Evolutionary conservation across 1,140 invertebrate species (phyloP).

Genomic region (Metaphire vulgaris): DNA sequence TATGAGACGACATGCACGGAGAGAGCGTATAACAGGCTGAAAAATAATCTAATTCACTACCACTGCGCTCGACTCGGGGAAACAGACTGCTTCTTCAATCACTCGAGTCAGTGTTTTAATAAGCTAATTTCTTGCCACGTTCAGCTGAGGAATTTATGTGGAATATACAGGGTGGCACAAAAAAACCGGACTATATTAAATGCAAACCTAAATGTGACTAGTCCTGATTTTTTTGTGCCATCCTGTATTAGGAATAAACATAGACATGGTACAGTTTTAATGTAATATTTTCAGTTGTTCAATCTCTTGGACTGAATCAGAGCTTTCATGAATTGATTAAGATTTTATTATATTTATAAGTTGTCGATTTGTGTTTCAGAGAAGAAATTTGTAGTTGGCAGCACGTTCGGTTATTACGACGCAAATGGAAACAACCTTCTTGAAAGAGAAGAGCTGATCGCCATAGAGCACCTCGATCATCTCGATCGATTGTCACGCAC

Average conservation of each 20-base stretch:
- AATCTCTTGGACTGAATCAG: no score
- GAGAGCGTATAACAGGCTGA: constrained; percentile 45
- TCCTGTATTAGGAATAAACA: no score
- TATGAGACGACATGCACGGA: constrained; percentile 22
- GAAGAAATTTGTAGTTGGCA: constrained; percentile 66
- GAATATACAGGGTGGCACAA: no score
- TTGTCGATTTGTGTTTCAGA: constrained; percentile 46
- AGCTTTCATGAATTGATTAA: no score
- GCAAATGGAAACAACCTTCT: constrained; percentile 65
- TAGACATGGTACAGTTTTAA: no score
- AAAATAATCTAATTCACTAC: constrained; percentile 68
- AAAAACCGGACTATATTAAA: no score
- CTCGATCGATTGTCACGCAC: constrained; percentile 61
- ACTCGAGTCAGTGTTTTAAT: constrained; percentile 32
- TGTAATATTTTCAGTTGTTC: no score
- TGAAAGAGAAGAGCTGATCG: constrained; percentile 61
- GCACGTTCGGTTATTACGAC: constrained; percentile 74
- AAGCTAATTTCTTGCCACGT: not conserved
- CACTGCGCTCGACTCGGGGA: constrained; percentile 61
- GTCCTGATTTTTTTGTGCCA: no score
- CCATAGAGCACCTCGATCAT: constrained; percentile 62
- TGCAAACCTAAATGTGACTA: no score
- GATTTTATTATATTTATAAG: no score
- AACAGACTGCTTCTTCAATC: constrained; percentile 48
- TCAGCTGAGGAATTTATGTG: no score